phyloP scores from a whole-genome alignment of 92 coral and sea anemone genomes.

The Plumapathes pennacea region DNA sequence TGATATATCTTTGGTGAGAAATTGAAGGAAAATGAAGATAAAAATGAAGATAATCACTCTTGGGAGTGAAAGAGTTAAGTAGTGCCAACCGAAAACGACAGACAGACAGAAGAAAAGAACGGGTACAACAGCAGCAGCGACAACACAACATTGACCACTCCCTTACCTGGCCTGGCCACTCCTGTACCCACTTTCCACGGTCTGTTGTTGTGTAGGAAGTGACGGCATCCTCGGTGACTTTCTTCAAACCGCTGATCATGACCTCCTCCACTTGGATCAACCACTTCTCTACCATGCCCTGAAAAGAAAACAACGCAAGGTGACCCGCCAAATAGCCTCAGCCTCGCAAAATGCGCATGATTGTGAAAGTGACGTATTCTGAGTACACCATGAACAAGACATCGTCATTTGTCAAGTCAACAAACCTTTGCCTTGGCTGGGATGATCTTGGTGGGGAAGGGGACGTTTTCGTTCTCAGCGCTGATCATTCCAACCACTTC shows the following conservation, averaged over 20 bases:
- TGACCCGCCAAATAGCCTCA: too few species aligned
- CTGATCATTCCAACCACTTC: conserved; percentile 99
- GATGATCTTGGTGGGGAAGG: conserved; percentile 81
- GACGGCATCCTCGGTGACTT: conserved; percentile 91
- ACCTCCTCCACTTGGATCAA: conserved; percentile 96
- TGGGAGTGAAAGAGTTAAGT: too few species aligned
- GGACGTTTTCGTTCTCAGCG: conserved; percentile 97
- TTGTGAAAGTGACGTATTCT: neutral
- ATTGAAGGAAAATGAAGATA: neutral
- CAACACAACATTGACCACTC: too few species aligned
- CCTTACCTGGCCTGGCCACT: conserved; percentile 99
- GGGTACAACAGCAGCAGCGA: too few species aligned
- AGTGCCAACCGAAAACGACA: neutral
- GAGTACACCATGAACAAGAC: too few species aligned
- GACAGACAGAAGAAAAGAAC: neutral
- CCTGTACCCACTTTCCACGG: conserved; percentile 97
- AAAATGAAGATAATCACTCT: neutral
- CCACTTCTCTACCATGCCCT: conserved; percentile 99
- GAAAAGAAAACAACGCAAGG: neutral
- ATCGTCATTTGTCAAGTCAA: neutral
- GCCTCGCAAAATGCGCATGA: too few species aligned
- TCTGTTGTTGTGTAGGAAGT: conserved; percentile 76
- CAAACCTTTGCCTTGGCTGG: conserved; percentile 99
- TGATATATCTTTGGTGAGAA: too few species aligned
- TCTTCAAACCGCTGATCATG: conserved; percentile 87